Base-by-base conservation (phyloP, 2,113 vertebrate genomes). In the Hippocampus comes region DNA sequence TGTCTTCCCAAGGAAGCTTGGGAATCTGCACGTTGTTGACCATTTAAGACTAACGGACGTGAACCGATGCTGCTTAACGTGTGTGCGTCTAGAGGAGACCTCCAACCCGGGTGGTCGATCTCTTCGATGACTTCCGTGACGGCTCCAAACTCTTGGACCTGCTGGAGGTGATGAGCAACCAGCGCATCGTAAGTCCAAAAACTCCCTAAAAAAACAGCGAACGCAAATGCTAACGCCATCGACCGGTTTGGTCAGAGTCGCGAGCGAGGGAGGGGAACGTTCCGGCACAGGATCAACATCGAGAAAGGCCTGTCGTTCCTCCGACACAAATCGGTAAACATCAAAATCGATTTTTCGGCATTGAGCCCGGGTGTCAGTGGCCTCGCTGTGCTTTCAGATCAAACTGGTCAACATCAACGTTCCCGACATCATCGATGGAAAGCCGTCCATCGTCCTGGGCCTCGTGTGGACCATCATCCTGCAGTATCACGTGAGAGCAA, bases 381-480 rank as follows among this genome's bases (percentile, higher is more conserved):
- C 53, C 23, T 20, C 12, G 12, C 17, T n/a, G 23, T 8, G 49
- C 17, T n/a, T 30, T 57, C 69, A 99, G 97, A 94, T 99, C 85
- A 98, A 97, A 87, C 92, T 99, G 48, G 96, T 99, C 89, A 99
- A 99, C 92, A 97, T 99, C 87, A 95, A 98, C 89, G 93, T 98
- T 84, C 85, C 96, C 82, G 97, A 99, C 87, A 95, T 99, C 73
- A 91, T 95, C 61, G 95, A 97, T 71, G 97, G 97, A 34, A 98
- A 94, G 73, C 95, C 96, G 55, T 97, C 95, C 84, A 97, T 98
- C 89, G 95, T 98, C 86, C 94, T 99, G 80, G 96, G 97, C 75
- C 91, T 99, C 55, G 94, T 98, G 83, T 99, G 97, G 97, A 95
- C 93, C 49, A 95, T 99, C 90, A 98, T 99, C 78, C 91, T 96